Evolutionary conservation across 2,113 vertebrate genomes (phyloP), one percentile per base, ranked within the genome.

Genomic region (Cavia aperea): DNA sequence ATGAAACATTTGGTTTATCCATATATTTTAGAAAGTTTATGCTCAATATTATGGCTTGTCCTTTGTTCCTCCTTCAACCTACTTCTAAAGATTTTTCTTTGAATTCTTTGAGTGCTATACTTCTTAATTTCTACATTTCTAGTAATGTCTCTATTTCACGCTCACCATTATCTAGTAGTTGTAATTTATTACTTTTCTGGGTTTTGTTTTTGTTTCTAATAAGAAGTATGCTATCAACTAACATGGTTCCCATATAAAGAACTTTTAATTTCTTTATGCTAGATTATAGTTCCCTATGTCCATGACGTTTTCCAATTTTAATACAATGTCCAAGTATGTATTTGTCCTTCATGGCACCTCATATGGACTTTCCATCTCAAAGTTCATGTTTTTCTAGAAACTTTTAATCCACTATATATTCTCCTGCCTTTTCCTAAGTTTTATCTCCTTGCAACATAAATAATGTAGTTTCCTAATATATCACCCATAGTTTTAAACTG

Each of bases 181-280:
- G 36, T 66, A 85, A 79, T 60, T 29, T 79, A 72, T 15, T 73
- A 39, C 31, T 70, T 9, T 58, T 62, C 18, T 33, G 43, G 54
- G 16, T 46, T 90, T 83, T 9, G 26, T 11, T 86, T 78, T 60
- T 39, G 5, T 63, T 84, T 39, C 36, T 78, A 79, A 31, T 72
- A 46, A 95, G 43, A 95, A 90, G 60, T 77, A 87, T n/a, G 39
- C 49, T 86, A 26, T 60, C 68, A 81, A 36, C 31, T 86, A 51
- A 81, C 10, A 33, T 66, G 18, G 26, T 73, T 65, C n/a, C 49
- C 31, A 49, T 11, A 33, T 49, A 75, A 86, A 4, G n/a, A 81
- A 72, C 54, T 46, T 56, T 78, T 62, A 63, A 65, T 82, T 90
- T 51, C 46, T 79, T 49, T 89, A 43, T 89, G 81, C 36, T 73